Evolutionary conservation across 2,888 invertebrate genomes (phyloP).

Genomic region (Clepsis dumicolana): DNA sequence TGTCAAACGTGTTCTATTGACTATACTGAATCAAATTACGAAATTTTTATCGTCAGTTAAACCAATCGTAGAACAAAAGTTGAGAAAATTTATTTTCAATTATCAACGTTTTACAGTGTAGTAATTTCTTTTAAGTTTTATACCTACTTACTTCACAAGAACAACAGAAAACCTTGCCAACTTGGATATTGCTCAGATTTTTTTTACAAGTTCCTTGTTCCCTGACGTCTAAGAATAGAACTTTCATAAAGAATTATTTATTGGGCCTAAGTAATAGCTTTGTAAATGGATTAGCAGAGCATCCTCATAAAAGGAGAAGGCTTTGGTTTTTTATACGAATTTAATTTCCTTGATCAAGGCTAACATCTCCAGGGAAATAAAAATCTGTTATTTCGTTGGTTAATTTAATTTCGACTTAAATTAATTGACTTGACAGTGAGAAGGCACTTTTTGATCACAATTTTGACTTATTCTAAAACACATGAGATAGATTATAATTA

Average conservation of each 20-base stretch:
- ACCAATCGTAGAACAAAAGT: too few relatives aligned
- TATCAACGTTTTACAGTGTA: too few relatives aligned
- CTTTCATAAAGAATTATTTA: constrained; percentile 9
- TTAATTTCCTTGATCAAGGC: constrained; percentile 33
- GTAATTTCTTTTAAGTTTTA: too few relatives aligned
- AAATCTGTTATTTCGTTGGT: constrained; percentile 20
- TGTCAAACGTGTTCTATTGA: too few relatives aligned
- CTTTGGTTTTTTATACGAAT: constrained; percentile 4
- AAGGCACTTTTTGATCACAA: constrained; percentile 33
- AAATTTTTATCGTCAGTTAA: too few relatives aligned
- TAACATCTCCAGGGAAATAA: background rate
- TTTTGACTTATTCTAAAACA: constrained; percentile 22
- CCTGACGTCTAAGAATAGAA: background rate
- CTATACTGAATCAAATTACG: too few relatives aligned
- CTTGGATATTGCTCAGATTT: too few relatives aligned
- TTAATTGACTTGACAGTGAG: background rate
- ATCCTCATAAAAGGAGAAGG: constrained; percentile 23
- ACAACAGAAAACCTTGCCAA: too few relatives aligned
- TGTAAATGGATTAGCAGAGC: constrained; percentile 13
- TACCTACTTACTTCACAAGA: too few relatives aligned
- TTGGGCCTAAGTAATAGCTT: background rate
- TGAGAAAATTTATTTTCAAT: too few relatives aligned
- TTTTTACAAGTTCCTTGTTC: too few relatives aligned
- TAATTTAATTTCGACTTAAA: constrained; percentile 16
- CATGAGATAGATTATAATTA: too few relatives aligned